Evolutionary conservation across 2,888 invertebrate species (phyloP).

Genomic region (Autographa pulchrina): DNA sequence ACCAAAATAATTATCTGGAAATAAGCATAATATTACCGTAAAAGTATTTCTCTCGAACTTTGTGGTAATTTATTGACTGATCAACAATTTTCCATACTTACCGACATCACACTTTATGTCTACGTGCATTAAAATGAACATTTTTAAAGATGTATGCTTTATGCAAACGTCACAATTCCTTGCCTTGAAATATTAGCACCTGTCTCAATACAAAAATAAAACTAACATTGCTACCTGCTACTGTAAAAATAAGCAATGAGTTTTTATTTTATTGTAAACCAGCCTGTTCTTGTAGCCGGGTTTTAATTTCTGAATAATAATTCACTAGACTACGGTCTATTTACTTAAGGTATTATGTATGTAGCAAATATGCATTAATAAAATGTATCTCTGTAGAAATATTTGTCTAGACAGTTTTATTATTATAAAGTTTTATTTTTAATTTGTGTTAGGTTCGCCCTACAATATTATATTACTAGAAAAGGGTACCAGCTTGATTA

Average conservation of each 20-base stretch:
- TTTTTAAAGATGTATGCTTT: neutral
- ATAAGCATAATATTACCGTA: too few species aligned
- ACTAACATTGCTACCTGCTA: neutral
- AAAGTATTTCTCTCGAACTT: too few species aligned
- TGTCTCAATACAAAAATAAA: neutral
- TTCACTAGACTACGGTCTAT: too few species aligned
- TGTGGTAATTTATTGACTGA: neutral
- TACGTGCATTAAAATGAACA: neutral
- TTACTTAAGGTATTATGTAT: too few species aligned
- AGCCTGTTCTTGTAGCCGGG: neutral
- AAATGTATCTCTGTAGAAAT: too few species aligned
- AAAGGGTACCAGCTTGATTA: too few species aligned
- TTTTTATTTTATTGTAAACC: constrained; percentile 3
- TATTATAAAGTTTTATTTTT: too few species aligned
- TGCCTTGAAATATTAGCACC: neutral
- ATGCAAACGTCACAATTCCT: neutral
- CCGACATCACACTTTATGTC: neutral
- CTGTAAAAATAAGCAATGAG: neutral
- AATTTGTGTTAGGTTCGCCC: too few species aligned
- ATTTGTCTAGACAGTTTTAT: too few species aligned
- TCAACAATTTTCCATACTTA: neutral
- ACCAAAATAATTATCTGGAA: too few species aligned
- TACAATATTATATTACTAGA: too few species aligned
- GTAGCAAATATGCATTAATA: too few species aligned
- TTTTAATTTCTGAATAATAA: neutral